Evolutionary conservation across 2,797 vertebrate genomes (phyloP).

Genomic region (Onychomys arenicola): DNA sequence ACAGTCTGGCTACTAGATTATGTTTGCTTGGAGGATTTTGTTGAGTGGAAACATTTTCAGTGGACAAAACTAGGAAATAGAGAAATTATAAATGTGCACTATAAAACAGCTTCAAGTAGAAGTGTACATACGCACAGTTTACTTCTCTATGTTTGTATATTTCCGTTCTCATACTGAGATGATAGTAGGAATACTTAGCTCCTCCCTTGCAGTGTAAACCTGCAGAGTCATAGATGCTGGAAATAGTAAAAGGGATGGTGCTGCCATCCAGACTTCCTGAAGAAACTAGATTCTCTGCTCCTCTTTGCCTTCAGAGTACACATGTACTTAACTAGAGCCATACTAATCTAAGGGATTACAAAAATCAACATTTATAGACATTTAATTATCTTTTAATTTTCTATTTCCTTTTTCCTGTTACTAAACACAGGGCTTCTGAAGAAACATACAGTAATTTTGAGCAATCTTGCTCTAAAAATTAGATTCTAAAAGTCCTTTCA

Average conservation of each 20-base stretch:
- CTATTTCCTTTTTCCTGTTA: neutral
- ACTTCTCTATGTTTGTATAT: neutral
- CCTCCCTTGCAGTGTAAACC: neutral
- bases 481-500: neutral
- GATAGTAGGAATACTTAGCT: neutral
- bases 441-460: neutral
- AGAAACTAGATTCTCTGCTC: neutral
- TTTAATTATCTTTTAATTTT: neutral
- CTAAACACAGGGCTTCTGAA: neutral
- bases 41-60: neutral
- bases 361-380: neutral
- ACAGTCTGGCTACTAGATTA: neutral
- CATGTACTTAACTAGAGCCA: neutral
- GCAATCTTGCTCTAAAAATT: neutral
- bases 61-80: neutral
- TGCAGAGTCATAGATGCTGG: neutral
- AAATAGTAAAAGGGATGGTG: neutral
- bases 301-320: neutral
- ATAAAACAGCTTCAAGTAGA: neutral
- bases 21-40: neutral
- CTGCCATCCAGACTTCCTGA: neutral
- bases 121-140: neutral
- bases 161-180: neutral
- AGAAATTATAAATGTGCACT: neutral
- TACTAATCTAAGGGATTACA: neutral